Base-by-base conservation (phyloP, 2,113 vertebrate species). In the Jaculus jaculus region DNA sequence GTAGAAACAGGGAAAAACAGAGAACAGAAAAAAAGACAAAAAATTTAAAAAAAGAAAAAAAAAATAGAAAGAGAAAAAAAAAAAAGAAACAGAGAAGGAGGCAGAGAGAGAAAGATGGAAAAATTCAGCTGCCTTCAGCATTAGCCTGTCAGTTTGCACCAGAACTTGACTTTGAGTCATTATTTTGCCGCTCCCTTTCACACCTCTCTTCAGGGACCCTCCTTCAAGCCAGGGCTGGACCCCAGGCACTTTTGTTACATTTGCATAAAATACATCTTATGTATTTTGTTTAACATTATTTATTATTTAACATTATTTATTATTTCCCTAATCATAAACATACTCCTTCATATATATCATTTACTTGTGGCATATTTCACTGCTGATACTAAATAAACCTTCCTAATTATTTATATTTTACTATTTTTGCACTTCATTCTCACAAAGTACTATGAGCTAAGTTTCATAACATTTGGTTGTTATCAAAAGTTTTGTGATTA, bases 401-500 rank as follows among this genome's bases (percentile, higher is more conserved):
- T 87, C 20, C 18, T 79, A 4, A 72, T 34, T 85, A 15, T 72
- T 42, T 91, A 87, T 11, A 28, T 61, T 73, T 68, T 89, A 82
- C 47, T 6, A 34, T 73, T 24, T 65, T 61, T 78, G 66, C 11
- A 88, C 42, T 90, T 81, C 84, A 95, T 93, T 94, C 77, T 87
- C 81, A 77, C 20, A 87, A 72, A 92, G 89, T 58, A 65, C 30
- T 84, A 20, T 78, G 34, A 93, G 17, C 30, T 75, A 79, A 93
- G 51, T 94, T 91, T 95, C 81, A 91, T 42, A 84, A 34, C 60
- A 80, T 87, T 87, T 65, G 86, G 10, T 66, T 94, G 75, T 28
- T 93, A 60, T 78, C 81, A 89, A 68, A 88, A 26, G 1, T 81
- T 94, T 72, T 93, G 47, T 94, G 54, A 79, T 91, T 91, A 92